Evolutionary conservation across 1,140 invertebrate genomes (phyloP).

Genomic region (Neuroterus valhalla): DNA sequence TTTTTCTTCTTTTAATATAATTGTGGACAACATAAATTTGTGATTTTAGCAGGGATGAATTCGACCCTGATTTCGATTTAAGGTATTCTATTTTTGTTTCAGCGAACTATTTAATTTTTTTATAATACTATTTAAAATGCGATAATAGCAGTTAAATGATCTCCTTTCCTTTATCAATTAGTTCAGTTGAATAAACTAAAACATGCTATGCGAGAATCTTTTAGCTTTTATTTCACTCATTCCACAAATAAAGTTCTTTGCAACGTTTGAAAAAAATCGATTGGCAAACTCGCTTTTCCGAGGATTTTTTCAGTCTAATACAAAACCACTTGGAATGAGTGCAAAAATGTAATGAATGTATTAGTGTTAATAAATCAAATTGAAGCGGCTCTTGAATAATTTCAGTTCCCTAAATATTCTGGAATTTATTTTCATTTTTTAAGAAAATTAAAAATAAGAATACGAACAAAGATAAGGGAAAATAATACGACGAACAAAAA

Average conservation of each 20-base stretch:
- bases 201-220: constrained; percentile 4
- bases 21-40: too few relatives aligned
- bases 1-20: too few relatives aligned
- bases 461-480: background rate
- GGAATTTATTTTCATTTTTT: background rate
- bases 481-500: background rate
- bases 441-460: background rate
- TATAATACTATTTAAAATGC: constrained; percentile 1
- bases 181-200: background rate
- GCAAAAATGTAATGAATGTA: background rate
- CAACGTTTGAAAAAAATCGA: background rate
- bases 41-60: too few relatives aligned
- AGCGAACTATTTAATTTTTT: constrained; percentile 27
- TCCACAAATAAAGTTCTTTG: background rate
- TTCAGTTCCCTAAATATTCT: background rate
- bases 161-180: constrained; percentile 26
- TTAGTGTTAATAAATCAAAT: background rate
- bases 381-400: background rate
- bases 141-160: constrained; percentile 26
- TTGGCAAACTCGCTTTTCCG: background rate
- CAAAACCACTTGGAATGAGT: background rate
- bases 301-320: background rate
- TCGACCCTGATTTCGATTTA: too few relatives aligned
- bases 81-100: background rate
- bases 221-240: background rate